These are phyloP conservation scores for Merodon equestris DNA, from an alignment of 2,888 invertebrate genomes.

Conservation along the genomic window DNA sequence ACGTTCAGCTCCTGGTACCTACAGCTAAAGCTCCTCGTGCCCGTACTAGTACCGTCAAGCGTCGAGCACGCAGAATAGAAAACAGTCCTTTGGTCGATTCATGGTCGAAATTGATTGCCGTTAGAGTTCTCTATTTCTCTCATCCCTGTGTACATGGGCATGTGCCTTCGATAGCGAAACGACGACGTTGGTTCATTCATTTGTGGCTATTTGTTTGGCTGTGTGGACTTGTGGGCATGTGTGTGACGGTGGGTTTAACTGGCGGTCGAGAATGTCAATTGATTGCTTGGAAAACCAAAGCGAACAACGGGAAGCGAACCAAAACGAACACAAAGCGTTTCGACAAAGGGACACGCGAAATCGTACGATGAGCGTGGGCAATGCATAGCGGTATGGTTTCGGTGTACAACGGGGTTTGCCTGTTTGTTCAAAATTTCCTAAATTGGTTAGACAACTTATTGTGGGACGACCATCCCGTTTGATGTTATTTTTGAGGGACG, in stretches of 20 bases:
- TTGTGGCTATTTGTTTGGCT: slow-evolving; percentile 19
- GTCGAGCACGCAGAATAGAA: slow-evolving; percentile 5
- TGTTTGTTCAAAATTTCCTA: slow-evolving; percentile 53
- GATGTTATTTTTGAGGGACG: slow-evolving; percentile 51
- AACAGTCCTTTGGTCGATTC: slow-evolving; percentile 42
- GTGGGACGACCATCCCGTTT: slow-evolving; percentile 46
- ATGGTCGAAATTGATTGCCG: slow-evolving; percentile 60
- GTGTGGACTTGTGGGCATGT: not conserved
- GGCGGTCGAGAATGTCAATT: slow-evolving; percentile 53
- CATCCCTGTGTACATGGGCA: not conserved
- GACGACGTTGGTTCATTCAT: slow-evolving; percentile 40
- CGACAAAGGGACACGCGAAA: no score
- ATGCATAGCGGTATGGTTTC: slow-evolving; percentile 18
- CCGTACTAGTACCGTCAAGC: slow-evolving; percentile 31
- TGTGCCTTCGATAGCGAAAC: not conserved
- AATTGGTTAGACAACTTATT: slow-evolving; percentile 61
- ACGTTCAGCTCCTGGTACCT: slow-evolving; percentile 1
- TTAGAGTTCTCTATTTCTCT: slow-evolving; percentile 38
- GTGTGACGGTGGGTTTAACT: slow-evolving; percentile 36
- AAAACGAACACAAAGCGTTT: no score
- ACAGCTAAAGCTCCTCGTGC: slow-evolving; percentile 1
- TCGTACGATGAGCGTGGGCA: no score
- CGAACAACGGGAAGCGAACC: slow-evolving; percentile 49
- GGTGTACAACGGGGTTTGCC: slow-evolving; percentile 56
- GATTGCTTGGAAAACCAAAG: slow-evolving; percentile 53